Base-by-base conservation (phyloP, 2,888 invertebrate species). In the Ochropleura plecta region DNA sequence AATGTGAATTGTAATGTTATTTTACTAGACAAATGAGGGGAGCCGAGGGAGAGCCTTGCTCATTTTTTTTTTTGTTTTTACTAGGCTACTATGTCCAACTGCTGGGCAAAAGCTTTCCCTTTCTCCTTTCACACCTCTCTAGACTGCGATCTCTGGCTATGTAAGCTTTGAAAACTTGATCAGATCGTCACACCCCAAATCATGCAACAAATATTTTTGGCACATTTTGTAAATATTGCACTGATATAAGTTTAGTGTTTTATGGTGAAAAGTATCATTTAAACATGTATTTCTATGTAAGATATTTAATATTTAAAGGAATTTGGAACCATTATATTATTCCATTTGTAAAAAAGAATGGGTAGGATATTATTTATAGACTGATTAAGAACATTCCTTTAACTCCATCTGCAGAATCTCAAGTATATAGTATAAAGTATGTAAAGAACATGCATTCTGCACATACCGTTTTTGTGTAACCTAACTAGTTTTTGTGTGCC, bases 361-460 rank as follows among this genome's bases (percentile, higher is more conserved):
- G 44, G 46, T 76, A 65, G 55, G 57, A 63, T n/a, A 76, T 71
- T 78, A 67, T 79, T 73, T 68, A 80, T 84, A 85, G 88, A 89
- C 89, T 89, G 89, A 89, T 70, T 81, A 82, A 71, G 67, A 83
- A 88, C 89, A 89, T 89, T 89, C 89, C 89, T 78, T 44, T 70
- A 62, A 64, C 51, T 70, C 68, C 59, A 63, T 59, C 63, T 30
- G 9, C 48, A 70, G 83, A 83, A 83, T 83, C 84, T 83, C 84
- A 73, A 75, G 30, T 30, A 30, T 30, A 69, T 67, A 1, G 62
- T 70, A 66, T 75, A 40, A 65, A 65, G 48, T 66, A 55, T 73
- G 8, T 30, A 57, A 63, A 62, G 65, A 70, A 53, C 64, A 42
- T n/a, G 40, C 40, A 16, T 55, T 40, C 59, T 64, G 20, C 16